Evolutionary conservation across 2,797 vertebrate genomes (phyloP).

Genomic region (Geotrypetes seraphini): DNA sequence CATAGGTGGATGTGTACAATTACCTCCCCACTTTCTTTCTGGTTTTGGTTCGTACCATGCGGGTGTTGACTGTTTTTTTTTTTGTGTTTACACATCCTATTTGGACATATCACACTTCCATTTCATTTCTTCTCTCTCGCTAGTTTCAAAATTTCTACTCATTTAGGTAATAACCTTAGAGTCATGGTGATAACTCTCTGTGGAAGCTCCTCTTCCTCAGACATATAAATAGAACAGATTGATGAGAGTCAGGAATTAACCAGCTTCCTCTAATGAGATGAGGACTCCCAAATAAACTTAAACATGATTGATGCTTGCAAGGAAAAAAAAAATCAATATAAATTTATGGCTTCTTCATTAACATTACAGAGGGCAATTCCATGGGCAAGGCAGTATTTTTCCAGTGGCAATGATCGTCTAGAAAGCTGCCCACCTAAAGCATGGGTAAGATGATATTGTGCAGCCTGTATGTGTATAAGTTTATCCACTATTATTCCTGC

Average conservation of each 20-base stretch:
- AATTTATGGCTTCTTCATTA: slow-evolving; percentile 37
- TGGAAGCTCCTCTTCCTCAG: slow-evolving; percentile 16
- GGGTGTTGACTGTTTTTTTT: no score
- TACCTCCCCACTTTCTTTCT: no score
- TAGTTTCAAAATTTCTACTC: slow-evolving; percentile 10
- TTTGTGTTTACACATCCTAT: no score
- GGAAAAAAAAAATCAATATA: slow-evolving; percentile 25
- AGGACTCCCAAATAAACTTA: slow-evolving; percentile 38
- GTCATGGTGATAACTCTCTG: slow-evolving; percentile 11
- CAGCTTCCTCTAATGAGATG: slow-evolving; percentile 34
- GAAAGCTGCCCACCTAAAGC: no score
- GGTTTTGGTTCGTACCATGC: no score
- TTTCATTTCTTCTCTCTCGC: slow-evolving; percentile 19
- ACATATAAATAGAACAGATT: slow-evolving; percentile 33
- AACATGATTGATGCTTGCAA: slow-evolving; percentile 15
- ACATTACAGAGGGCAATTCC: no score
- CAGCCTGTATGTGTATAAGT: no score
- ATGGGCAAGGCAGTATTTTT: no score
- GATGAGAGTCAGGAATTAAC: slow-evolving; percentile 32
- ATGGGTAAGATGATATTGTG: no score
- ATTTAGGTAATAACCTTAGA: slow-evolving; percentile 11
- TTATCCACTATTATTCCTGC: no score
- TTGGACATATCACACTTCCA: not conserved
- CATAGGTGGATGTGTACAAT: no score
- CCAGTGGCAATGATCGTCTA: no score